A percentile compares a stretch with the other conserved stretches of the same genome.
These are phyloP conservation scores for Castor canadensis DNA, from an alignment of 2,113 vertebrate genomes.

Conservation along the genomic window DNA sequence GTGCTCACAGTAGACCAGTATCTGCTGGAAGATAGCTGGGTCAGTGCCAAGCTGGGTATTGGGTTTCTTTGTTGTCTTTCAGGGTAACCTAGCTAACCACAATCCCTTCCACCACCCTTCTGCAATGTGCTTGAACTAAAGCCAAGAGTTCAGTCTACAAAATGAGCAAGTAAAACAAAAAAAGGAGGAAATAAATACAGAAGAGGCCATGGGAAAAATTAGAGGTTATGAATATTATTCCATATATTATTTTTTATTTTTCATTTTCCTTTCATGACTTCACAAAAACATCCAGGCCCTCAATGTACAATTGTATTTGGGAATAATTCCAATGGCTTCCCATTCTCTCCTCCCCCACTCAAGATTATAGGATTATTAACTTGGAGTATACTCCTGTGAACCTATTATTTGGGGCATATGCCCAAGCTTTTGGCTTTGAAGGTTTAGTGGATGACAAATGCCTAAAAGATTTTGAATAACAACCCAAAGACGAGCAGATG, in stretches of 20 bases:
- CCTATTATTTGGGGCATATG: background rate
- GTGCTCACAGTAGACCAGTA: slow-evolving; percentile 34
- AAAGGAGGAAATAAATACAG: background rate
- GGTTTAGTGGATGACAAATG: background rate
- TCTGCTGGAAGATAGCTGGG: background rate
- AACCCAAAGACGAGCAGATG: slow-evolving; percentile 26
- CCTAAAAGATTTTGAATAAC: background rate
- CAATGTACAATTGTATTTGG: background rate
- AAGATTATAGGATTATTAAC: slow-evolving; percentile 35
- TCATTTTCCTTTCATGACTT: slow-evolving; percentile 30
- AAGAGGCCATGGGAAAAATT: background rate
- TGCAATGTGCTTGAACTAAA: background rate
- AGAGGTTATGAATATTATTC: background rate
- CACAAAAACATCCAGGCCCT: slow-evolving; percentile 9
- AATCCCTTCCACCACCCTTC: slow-evolving; percentile 46
- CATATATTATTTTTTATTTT: background rate
- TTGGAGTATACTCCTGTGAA: background rate
- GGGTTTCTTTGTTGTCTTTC: slow-evolving; percentile 48
- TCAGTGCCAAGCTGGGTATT: slow-evolving; percentile 29
- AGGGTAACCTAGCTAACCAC: slow-evolving; percentile 32
- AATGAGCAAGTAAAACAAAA: background rate
- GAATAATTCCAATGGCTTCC: background rate
- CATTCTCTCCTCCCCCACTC: background rate
- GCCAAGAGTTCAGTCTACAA: slow-evolving; percentile 40
- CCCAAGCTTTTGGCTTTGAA: background rate